Base-by-base conservation (phyloP, 1,140 invertebrate genomes). In the Littorina saxatilis region DNA sequence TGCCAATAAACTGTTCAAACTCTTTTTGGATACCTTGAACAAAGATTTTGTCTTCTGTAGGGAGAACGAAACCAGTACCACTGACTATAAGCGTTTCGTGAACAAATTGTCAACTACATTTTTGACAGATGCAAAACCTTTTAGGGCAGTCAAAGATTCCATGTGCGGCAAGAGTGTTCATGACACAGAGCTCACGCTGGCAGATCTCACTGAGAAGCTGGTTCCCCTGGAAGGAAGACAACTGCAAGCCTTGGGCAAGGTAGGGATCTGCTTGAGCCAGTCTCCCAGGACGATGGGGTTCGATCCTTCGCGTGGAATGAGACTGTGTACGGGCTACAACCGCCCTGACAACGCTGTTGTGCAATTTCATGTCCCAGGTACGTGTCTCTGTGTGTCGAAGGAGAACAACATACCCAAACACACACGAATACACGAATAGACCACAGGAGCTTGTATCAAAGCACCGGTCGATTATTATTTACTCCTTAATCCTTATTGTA, bases 331-430 rank as follows among this genome's bases (percentile, higher is more conserved):
- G 7, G 80, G 80, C 1, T 55, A 77, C n/a, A 82, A 82, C 32
- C 55, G 74, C 2, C 83, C 85, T 0, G 79, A 80, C 27, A 27
- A 55, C 37, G 77, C 81, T 13, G 43, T 78, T 2, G 81, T 84
- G 9, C 23, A 81, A 3, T 79, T 83, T 27, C 85, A 86, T 58
- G 52, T 78, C 13, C 82, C 84, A 13, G 72, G 47, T 68, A 15
- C 37, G 63, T 68, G 15, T 2, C 1, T 63, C 35, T n/a, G 7
- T 50, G 20, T 50, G 20, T 9, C 9, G 20, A 50, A 50, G 20
- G 47, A 50, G 20, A 20, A 7, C 20, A 50, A 50, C 20, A 58
- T 58, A 27, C 27, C 20, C 5, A n/a, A 7, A n/a, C 20, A 2
- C 27, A 27, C 27, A 23, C 2, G 55, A n/a, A 58, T 20, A 20